Evolutionary conservation across 2,113 vertebrate genomes (phyloP).

Genomic region (Labeo rohita): DNA sequence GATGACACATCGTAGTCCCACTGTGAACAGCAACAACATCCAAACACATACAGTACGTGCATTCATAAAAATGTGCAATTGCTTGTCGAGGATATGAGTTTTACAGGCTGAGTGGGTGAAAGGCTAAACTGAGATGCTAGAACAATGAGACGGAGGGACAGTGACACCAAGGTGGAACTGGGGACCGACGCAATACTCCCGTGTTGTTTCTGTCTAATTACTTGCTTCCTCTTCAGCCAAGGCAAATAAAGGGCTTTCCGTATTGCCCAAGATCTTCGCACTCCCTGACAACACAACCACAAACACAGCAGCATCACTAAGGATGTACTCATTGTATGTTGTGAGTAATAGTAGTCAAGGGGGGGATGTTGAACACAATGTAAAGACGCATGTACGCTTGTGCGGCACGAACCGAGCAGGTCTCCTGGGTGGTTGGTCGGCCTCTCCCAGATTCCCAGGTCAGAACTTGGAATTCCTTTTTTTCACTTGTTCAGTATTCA

Average conservation of each 20-base stretch:
- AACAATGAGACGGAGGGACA: slow-evolving; percentile 59
- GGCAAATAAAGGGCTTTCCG: slow-evolving; percentile 76
- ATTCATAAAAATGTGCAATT: slow-evolving; percentile 23
- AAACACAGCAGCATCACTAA: slow-evolving; percentile 77
- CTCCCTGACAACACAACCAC: slow-evolving; percentile 76
- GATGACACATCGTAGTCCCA: neutral
- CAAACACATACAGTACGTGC: slow-evolving; percentile 30
- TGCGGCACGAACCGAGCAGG: neutral
- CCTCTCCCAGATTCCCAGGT: slow-evolving; percentile 17
- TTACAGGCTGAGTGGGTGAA: slow-evolving; percentile 56
- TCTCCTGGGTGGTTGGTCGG: neutral
- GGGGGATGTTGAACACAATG: slow-evolving; percentile 31
- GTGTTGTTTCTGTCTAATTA: slow-evolving; percentile 74
- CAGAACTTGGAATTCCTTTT: neutral
- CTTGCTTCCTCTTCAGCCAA: slow-evolving; percentile 70
- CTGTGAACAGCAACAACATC: neutral
- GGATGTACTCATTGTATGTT: slow-evolving; percentile 77
- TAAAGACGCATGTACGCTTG: slow-evolving; percentile 27
- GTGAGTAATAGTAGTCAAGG: slow-evolving; percentile 52
- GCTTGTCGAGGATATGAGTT: neutral
- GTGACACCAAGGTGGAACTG: slow-evolving; percentile 58
- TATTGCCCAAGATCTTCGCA: slow-evolving; percentile 68
- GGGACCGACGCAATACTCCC: slow-evolving; percentile 62
- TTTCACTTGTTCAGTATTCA: neutral
- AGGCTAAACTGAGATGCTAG: slow-evolving; percentile 43